These are phyloP conservation scores for Psittacula derbiana DNA, from an alignment of 2,797 vertebrate species.

Conservation along the genomic window DNA sequence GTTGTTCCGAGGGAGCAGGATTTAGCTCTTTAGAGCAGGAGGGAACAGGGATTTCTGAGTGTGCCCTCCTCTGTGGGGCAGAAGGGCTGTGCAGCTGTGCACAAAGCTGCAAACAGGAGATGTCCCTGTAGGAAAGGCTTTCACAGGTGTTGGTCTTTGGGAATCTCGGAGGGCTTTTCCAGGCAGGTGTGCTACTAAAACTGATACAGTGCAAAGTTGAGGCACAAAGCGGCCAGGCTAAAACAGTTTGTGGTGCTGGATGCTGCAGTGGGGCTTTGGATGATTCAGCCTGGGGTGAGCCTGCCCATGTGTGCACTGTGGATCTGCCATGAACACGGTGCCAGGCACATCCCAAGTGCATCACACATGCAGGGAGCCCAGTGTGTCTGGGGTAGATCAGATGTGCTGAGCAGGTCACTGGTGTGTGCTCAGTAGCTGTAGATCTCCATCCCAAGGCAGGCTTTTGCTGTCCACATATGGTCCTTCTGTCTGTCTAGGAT, in stretches of 20 bases:
- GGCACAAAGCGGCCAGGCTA: background rate
- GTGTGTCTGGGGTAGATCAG: fast-evolving
- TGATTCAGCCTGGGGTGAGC: background rate
- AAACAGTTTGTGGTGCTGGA: background rate
- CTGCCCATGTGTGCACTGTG: fast-evolving
- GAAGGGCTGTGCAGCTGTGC: background rate
- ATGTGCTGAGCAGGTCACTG: background rate
- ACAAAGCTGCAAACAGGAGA: background rate
- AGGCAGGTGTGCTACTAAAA: background rate
- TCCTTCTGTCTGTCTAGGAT: background rate
- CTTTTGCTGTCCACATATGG: background rate
- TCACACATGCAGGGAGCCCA: fast-evolving
- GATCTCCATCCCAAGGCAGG: background rate
- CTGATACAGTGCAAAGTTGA: background rate
- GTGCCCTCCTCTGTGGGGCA: background rate
- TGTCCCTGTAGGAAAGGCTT: background rate
- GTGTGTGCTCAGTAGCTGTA: fast-evolving
- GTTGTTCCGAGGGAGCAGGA: background rate
- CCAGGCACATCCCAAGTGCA: fast-evolving
- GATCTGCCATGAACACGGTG: background rate
- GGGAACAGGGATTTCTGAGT: background rate
- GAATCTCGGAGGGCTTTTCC: background rate
- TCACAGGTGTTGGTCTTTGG: fast-evolving
- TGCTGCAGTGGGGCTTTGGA: background rate
- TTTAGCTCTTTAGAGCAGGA: no score